A percentile compares a stretch with the other conserved stretches of the same genome.
These are phyloP conservation scores for Nephila pilipes DNA, from an alignment of 1,140 invertebrate species.

Conservation along the genomic window DNA sequence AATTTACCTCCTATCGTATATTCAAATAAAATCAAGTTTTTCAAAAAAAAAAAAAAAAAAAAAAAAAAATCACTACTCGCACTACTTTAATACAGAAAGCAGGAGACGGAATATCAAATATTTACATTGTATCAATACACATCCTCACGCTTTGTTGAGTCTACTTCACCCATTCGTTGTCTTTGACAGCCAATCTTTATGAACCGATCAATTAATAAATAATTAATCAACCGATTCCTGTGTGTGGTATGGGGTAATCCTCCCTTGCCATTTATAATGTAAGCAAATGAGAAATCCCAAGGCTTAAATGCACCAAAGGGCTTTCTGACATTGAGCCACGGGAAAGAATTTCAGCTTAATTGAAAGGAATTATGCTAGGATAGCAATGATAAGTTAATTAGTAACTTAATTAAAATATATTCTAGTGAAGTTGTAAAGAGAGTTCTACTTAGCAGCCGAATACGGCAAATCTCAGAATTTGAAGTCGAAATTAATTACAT, in stretches of 20 bases:
- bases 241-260: slow-evolving; percentile 13
- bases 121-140: neutral
- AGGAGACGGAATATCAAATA: neutral
- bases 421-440: slow-evolving; percentile 8
- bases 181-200: neutral
- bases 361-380: slow-evolving; percentile 60
- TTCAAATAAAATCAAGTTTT: too few species aligned
- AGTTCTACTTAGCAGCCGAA: slow-evolving; percentile 18
- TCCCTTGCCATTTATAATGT: slow-evolving; percentile 53
- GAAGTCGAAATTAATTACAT: slow-evolving; percentile 38
- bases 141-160: neutral
- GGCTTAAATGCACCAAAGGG: neutral
- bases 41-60: too few species aligned
- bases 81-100: too few species aligned
- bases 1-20: too few species aligned
- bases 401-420: slow-evolving; percentile 62
- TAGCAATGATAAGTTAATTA: slow-evolving; percentile 68
- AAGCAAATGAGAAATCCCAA: slow-evolving; percentile 43
- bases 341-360: slow-evolving; percentile 42
- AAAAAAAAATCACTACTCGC: too few species aligned
- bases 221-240: slow-evolving; percentile 43
- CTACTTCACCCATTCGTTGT: neutral
- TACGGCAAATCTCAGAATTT: neutral
- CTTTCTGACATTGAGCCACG: slow-evolving; percentile 11
- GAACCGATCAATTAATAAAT: slow-evolving; percentile 64